phyloP scores from a whole-genome alignment of 2,797 vertebrate genomes.

The Xiphophorus birchmanni region DNA sequence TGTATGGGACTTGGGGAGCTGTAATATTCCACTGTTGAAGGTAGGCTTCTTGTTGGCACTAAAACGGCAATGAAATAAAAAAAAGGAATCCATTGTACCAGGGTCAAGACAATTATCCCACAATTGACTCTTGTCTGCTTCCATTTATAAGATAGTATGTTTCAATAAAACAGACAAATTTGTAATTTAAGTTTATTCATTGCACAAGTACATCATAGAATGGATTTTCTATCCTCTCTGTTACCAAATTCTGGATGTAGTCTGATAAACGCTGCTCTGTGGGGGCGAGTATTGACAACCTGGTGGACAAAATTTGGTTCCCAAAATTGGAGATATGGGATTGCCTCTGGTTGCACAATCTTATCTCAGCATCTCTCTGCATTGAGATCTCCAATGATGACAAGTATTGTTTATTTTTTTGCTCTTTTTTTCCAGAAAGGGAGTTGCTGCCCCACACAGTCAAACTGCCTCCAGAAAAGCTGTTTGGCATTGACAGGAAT shows the following conservation, averaged over 20 bases:
- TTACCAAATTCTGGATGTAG: neutral
- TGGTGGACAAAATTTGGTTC: neutral
- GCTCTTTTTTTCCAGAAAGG: neutral
- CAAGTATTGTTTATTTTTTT: neutral
- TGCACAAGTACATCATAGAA: neutral
- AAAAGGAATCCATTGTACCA: neutral
- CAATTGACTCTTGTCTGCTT: neutral
- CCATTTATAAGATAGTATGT: neutral
- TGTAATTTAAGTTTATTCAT: neutral
- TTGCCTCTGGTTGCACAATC: neutral
- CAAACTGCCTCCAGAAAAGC: neutral
- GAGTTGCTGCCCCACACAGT: neutral
- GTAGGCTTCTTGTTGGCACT: neutral
- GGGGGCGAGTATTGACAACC: neutral
- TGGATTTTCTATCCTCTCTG: neutral
- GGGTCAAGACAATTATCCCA: neutral
- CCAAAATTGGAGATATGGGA: neutral
- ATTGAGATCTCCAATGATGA: neutral
- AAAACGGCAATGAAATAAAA: neutral
- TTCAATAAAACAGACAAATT: neutral
- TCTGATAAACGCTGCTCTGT: neutral
- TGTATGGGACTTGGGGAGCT: neutral
- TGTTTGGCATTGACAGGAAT: neutral
- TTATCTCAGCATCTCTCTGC: neutral
- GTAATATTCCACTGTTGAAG: neutral